phyloP scores from a whole-genome alignment of 2,888 invertebrate species.

The Panzeria rudis region DNA sequence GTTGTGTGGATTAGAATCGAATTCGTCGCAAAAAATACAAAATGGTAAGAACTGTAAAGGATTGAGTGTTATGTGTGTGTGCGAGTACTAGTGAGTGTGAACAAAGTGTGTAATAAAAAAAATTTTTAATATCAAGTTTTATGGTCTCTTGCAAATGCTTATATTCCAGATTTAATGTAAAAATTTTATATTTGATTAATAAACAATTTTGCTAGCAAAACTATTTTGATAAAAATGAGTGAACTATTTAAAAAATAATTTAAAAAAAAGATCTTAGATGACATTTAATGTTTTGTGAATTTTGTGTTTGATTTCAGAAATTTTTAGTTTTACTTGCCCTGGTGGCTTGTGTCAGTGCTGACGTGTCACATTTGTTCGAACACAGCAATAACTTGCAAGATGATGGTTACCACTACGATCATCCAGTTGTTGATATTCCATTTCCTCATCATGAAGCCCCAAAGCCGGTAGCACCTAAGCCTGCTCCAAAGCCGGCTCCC shows the following conservation, averaged over 20 bases:
- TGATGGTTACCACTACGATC: slow-evolving; percentile 80
- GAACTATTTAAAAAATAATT: background rate
- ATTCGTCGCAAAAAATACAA: slow-evolving; percentile 65
- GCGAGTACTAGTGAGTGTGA: background rate
- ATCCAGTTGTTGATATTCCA: slow-evolving; percentile 78
- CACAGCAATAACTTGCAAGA: slow-evolving; percentile 79
- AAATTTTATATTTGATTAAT: background rate
- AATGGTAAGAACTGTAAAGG: slow-evolving; percentile 78
- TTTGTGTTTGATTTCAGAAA: slow-evolving; percentile 76
- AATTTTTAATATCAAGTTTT: background rate
- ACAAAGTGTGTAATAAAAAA: background rate
- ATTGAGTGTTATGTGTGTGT: background rate
- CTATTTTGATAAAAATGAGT: background rate
- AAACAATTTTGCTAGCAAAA: background rate
- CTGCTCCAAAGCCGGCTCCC: slow-evolving; percentile 50
- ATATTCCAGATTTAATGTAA: too few relatives aligned
- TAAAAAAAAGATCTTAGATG: background rate
- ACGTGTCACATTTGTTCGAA: slow-evolving; percentile 80
- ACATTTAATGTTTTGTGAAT: slow-evolving; percentile 1
- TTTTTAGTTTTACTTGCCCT: slow-evolving; percentile 78
- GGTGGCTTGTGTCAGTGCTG: slow-evolving; percentile 79
- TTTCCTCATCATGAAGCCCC: slow-evolving; percentile 35
- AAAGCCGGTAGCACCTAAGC: slow-evolving; percentile 48
- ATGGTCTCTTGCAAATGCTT: background rate
- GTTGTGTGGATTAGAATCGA: slow-evolving; percentile 79